phyloP scores from a whole-genome alignment of 2,888 invertebrate species.

The Nycteola revayana region DNA sequence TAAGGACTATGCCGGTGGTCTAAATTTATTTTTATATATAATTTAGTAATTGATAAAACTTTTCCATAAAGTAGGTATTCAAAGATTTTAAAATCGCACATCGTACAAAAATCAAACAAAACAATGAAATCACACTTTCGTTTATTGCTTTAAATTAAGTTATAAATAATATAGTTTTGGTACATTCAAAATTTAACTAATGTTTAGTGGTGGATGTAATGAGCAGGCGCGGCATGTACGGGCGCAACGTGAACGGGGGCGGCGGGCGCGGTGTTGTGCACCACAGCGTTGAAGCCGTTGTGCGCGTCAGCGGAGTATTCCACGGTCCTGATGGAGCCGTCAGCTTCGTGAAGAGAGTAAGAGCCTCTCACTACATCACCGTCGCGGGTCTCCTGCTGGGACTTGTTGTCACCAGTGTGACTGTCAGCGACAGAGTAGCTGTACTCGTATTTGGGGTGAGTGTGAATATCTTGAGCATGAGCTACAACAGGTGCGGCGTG shows the following conservation, averaged over 20 bases:
- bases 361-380: constrained; percentile 74
- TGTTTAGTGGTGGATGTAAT: constrained; percentile 43
- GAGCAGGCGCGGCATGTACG: constrained; percentile 8
- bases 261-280: constrained; percentile 57
- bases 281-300: constrained; percentile 66
- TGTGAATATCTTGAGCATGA: constrained; percentile 34
- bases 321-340: constrained; percentile 72
- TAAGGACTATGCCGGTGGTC: no score
- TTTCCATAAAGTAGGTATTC: no score
- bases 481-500: constrained; percentile 55
- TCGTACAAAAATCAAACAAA: no score
- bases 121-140: no score
- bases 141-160: no score
- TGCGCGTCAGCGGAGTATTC: constrained; percentile 75
- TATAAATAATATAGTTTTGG: no score
- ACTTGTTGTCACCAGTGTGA: constrained; percentile 77
- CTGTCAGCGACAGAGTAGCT: constrained; percentile 75
- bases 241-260: constrained; percentile 42
- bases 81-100: no score
- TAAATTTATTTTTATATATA: no score
- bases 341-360: constrained; percentile 72
- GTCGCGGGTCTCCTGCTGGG: constrained; percentile 70
- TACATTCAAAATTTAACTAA: not conserved
- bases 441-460: constrained; percentile 60
- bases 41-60: no score